Evolutionary conservation across 1,140 invertebrate species (phyloP).

Genomic region (Akabosia matsudoensis): DNA sequence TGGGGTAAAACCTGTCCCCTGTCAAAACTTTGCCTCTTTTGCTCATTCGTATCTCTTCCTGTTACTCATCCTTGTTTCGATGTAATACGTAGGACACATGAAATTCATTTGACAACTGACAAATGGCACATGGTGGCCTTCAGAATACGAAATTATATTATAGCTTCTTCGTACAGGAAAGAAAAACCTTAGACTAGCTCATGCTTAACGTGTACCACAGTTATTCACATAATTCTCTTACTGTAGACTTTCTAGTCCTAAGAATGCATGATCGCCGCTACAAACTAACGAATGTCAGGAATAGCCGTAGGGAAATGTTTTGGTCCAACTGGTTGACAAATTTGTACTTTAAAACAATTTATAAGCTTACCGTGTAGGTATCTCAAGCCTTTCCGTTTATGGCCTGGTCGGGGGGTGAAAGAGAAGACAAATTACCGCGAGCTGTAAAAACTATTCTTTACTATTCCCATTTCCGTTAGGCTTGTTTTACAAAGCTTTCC

Average conservation of each 20-base stretch:
- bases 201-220: too few species aligned
- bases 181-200: too few species aligned
- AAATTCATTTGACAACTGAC: background rate
- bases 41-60: background rate
- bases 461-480: background rate
- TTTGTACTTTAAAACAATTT: too few species aligned
- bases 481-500: background rate
- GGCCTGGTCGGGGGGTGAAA: background rate
- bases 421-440: conserved; percentile 19
- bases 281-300: too few species aligned
- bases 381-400: background rate
- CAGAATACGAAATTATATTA: background rate
- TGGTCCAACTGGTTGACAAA: too few species aligned
- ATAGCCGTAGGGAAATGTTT: too few species aligned
- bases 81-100: background rate
- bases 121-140: background rate
- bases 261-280: too few species aligned
- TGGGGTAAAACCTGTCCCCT: background rate
- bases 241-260: too few species aligned
- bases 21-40: background rate
- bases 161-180: background rate
- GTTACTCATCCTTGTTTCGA: background rate
- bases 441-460: conserved; percentile 10
- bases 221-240: too few species aligned
- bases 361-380: too few species aligned